Base-by-base conservation (phyloP, 2,888 invertebrate species). In the Isotomurus palustris region DNA sequence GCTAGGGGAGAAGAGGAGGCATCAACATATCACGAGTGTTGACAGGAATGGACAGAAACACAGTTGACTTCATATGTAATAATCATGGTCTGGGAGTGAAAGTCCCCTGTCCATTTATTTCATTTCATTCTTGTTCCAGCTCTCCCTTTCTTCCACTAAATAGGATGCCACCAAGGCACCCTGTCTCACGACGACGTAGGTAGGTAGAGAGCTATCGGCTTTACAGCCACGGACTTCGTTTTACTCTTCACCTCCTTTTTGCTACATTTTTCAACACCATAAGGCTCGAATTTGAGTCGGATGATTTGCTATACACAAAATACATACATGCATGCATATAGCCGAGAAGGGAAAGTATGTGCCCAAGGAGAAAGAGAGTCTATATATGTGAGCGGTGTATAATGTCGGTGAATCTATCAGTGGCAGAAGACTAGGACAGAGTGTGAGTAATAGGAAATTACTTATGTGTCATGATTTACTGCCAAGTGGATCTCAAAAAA, bases 21-120 rank as follows among this genome's bases (percentile, higher is more conserved):
- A 12, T 21, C 4, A n/a, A n/a, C n/a, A n/a, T n/a, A n/a, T n/a
- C 6, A n/a, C n/a, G 38, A 38, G 38, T 38, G 14, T 38, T 38
- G 38, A 38, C 19, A n/a, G 5, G 38, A 32, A 19, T 5, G 38
- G 38, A 38, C 38, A 38, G 38, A 14, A 38, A 5, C 38, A n/a
- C n/a, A 5, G n/a, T 5, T 4, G 38, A 38, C 6, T 5, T 38
- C 4, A 38, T 5, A 38, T 38, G 22, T 28, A 49, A 27, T 49
- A 49, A 32, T 32, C 6, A 49, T 32, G 48, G 48, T 4, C 4
- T 27, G 47, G 5, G 48, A 32, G 48, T n/a, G 19, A 14, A 10
- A 21, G 48, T 49, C 48, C 48, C 35, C 25, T 14, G 5, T 32
- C 48, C 32, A 49, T 49, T 49, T 49, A 49, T 49, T 49, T 49